A percentile compares a stretch with the other conserved stretches of the same genome.
phyloP scores from a whole-genome alignment of 1,140 invertebrate genomes.

The Aphelinus atriplicis region DNA sequence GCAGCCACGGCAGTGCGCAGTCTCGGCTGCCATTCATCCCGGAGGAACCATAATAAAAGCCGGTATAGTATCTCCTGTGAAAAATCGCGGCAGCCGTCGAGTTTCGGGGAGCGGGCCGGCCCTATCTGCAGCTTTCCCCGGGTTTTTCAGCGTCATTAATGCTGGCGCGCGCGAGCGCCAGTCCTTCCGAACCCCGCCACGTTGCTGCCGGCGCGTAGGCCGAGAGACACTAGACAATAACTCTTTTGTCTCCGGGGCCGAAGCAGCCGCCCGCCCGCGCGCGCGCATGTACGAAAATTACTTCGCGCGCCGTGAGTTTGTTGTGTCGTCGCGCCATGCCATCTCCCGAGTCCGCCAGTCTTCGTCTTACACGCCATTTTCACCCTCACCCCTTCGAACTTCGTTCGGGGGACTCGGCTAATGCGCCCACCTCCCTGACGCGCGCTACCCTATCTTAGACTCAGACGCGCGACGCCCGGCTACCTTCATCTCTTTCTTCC shows the following conservation, averaged over 20 bases:
- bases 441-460: too few relatives aligned
- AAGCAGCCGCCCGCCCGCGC: conserved; percentile 39
- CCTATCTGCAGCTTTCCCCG: neutral
- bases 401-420: too few relatives aligned
- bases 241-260: conserved; percentile 53
- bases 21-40: too few relatives aligned
- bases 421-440: too few relatives aligned
- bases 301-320: conserved; percentile 37
- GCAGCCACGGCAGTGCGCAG: too few relatives aligned
- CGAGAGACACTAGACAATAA: conserved; percentile 51
- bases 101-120: too few relatives aligned
- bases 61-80: too few relatives aligned
- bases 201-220: neutral
- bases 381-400: neutral
- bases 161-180: neutral
- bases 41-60: too few relatives aligned
- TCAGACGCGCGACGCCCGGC: neutral
- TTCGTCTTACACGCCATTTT: neutral
- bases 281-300: conserved; percentile 51
- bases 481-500: neutral
- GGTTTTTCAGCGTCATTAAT: conserved; percentile 37
- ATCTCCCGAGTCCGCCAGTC: neutral
- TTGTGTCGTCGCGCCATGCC: conserved; percentile 1
- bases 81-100: too few relatives aligned
- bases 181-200: too few relatives aligned